Conservation (phyloP, 2,888 invertebrate genomes). For the Agriopis marginaria region DNA sequence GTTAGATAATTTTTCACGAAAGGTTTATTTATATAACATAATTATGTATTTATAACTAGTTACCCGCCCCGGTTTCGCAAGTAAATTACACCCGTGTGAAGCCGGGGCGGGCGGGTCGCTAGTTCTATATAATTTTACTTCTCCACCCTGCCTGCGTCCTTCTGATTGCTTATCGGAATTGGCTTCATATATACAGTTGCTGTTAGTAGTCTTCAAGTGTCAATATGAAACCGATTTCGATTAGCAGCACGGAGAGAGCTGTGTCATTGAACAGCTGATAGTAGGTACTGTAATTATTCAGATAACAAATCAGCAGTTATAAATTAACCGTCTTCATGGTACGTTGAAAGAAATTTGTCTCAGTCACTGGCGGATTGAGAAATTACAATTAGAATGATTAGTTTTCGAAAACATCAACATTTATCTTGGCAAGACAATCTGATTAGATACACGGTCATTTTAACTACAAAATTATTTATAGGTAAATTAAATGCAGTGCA, state of each 20-base stretch:
- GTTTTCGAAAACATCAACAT: constrained; percentile 72
- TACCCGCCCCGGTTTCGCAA: too few species aligned
- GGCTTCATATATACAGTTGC: too few species aligned
- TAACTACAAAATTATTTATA: constrained; percentile 60
- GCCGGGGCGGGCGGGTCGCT: too few species aligned
- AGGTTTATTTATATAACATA: too few species aligned
- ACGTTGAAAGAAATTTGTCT: constrained; percentile 69
- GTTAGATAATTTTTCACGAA: too few species aligned
- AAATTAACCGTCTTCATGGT: constrained; percentile 61
- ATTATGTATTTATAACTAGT: too few species aligned
- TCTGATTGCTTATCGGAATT: too few species aligned
- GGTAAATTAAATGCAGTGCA: constrained; percentile 50
- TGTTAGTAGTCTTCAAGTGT: neutral
- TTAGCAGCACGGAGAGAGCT: neutral
- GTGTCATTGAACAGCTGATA: neutral
- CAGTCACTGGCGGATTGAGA: constrained; percentile 69
- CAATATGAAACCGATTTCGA: neutral
- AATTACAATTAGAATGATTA: constrained; percentile 75
- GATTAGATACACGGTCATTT: constrained; percentile 62
- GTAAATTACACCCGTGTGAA: too few species aligned
- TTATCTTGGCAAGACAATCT: constrained; percentile 69
- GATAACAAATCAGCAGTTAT: constrained; percentile 61
- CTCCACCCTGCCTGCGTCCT: too few species aligned
- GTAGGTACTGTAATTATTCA: constrained; percentile 35
- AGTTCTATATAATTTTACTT: too few species aligned